Evolutionary conservation across 2,888 invertebrate genomes (phyloP).

Genomic region (Caenorhabditis becei): DNA sequence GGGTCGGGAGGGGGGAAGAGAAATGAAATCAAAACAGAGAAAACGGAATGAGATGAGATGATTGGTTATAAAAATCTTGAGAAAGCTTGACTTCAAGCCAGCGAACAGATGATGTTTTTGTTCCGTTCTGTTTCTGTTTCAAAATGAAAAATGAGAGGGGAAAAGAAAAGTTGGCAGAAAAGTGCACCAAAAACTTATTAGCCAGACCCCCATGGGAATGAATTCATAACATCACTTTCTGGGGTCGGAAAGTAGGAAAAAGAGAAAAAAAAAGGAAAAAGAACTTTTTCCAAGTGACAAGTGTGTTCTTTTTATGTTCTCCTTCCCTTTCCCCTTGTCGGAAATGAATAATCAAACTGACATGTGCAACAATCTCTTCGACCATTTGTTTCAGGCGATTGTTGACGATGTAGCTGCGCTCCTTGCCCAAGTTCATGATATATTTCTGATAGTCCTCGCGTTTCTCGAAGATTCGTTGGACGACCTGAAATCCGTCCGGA

Average conservation of each 20-base stretch:
- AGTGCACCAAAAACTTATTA: conserved; percentile 45
- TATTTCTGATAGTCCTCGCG: conserved; percentile 78
- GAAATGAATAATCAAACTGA: conserved; percentile 54
- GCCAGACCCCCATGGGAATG: conserved; percentile 1
- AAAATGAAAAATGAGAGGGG: conserved; percentile 32
- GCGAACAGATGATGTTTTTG: conserved; percentile 3
- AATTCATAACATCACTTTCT: conserved; percentile 32
- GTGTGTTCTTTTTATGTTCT: conserved; percentile 2
- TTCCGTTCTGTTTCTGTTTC: not conserved
- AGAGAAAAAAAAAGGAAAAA: conserved; percentile 6
- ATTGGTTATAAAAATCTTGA: not conserved
- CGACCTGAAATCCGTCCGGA: conserved; percentile 61
- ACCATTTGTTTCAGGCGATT: conserved; percentile 75
- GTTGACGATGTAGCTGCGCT: conserved; percentile 74
- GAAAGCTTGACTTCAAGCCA: not conserved
- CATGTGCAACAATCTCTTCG: conserved; percentile 77
- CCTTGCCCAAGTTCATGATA: conserved; percentile 75
- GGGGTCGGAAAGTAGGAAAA: not conserved
- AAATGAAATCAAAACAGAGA: not conserved
- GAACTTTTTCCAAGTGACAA: too few species aligned
- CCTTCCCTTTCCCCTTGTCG: not conserved
- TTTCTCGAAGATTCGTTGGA: conserved; percentile 80
- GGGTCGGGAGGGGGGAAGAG: not conserved
- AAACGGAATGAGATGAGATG: not conserved
- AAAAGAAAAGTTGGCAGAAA: conserved; percentile 3